phyloP scores from a whole-genome alignment of 53 echinoderm and acorn worm species.

The Crossaster papposus region DNA sequence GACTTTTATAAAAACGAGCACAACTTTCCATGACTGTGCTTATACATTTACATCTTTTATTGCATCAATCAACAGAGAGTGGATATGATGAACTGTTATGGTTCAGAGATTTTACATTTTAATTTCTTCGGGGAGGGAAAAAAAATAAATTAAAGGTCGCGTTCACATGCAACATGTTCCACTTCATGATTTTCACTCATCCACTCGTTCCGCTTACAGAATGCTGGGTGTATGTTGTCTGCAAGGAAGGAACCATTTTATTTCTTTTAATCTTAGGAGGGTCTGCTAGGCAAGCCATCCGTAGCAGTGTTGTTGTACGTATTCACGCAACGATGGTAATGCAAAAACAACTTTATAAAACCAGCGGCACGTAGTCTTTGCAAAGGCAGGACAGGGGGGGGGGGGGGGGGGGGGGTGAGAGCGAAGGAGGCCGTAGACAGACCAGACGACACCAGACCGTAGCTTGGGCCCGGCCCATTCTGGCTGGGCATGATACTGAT shows the following conservation, averaged over 20 bases:
- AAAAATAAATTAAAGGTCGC: not conserved
- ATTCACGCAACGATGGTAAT: not conserved
- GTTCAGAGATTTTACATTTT: not conserved
- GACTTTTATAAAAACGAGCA: not conserved
- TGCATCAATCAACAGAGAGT: not conserved
- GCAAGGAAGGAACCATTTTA: slow-evolving; percentile 27
- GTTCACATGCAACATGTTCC: slow-evolving; percentile 7
- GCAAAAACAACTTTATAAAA: not conserved
- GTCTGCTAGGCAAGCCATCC: slow-evolving; percentile 4
- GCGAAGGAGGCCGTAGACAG: slow-evolving; percentile 8
- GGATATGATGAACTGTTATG: not conserved
- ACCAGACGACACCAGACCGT: slow-evolving; percentile 11
- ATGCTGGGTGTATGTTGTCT: slow-evolving; percentile 17
- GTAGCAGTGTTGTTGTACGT: slow-evolving; percentile 46
- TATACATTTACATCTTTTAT: not conserved
- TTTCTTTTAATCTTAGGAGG: slow-evolving; percentile 13
- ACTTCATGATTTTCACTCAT: slow-evolving; percentile 14
- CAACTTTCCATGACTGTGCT: not conserved
- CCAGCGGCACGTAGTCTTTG: not conserved
- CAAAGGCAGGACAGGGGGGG: not conserved
- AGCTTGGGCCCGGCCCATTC: not conserved
- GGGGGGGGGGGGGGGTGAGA: not conserved
- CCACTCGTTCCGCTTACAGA: not conserved
- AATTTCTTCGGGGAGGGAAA: not conserved
- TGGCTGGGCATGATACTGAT: slow-evolving; percentile 48